A percentile compares a stretch with the other conserved stretches of the same genome.
Evolutionary conservation across 2,113 vertebrate species (phyloP).

Genomic region (Paratilapia polleni): DNA sequence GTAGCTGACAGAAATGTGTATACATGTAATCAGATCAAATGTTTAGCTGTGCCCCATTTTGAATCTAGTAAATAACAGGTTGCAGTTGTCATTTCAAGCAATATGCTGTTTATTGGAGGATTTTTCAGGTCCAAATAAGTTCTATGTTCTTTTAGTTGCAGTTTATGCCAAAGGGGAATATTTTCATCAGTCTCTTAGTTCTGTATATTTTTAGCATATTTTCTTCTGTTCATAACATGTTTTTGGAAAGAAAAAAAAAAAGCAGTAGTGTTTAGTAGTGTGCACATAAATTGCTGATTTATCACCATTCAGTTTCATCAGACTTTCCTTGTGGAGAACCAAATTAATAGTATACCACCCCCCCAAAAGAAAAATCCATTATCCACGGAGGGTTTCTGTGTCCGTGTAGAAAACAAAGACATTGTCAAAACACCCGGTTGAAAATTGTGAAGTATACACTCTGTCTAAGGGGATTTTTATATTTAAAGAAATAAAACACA

Average conservation of each 20-base stretch:
- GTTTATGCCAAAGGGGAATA: constrained; percentile 72
- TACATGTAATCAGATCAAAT: constrained; percentile 55
- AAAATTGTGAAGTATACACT: constrained; percentile 65
- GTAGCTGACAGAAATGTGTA: constrained; percentile 46
- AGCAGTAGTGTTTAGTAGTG: constrained; percentile 46
- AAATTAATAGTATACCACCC: constrained; percentile 32
- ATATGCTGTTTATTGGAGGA: constrained; percentile 53
- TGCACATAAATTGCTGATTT: constrained; percentile 36
- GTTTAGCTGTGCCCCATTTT: constrained; percentile 44
- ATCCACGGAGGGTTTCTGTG: constrained; percentile 36
- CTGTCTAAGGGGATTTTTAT: constrained; percentile 75
- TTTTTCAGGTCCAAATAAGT: constrained; percentile 35
- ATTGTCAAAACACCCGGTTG: constrained; percentile 59
- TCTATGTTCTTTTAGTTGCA: constrained; percentile 50
- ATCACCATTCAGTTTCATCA: constrained; percentile 28
- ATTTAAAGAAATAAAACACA: constrained; percentile 79
- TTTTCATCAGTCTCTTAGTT: constrained; percentile 49
- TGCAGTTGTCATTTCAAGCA: constrained; percentile 53
- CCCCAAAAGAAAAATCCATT: neutral
- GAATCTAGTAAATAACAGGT: constrained; percentile 43
- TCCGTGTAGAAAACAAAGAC: constrained; percentile 42
- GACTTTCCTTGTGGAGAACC: constrained; percentile 35
- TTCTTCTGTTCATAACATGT: constrained; percentile 11
- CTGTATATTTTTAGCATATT: constrained; percentile 18
- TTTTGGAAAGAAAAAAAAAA: neutral